Percentiles rank a stretch among this genome's conserved stretches.
phyloP scores from a whole-genome alignment of 23 tunicate genomes.

The Trididemnum nubilum region DNA sequence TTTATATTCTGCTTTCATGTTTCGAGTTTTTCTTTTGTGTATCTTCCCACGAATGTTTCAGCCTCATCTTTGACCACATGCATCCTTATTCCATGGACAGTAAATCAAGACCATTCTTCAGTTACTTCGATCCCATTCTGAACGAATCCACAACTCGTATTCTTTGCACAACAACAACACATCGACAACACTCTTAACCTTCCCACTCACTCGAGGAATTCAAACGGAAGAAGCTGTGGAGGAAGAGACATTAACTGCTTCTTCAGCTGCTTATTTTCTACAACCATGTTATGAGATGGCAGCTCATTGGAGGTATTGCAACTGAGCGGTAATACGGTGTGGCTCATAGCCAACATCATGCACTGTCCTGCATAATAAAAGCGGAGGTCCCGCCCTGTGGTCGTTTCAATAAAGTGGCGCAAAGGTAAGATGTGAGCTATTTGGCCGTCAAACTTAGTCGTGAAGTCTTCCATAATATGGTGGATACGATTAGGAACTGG shows the following conservation, averaged over 20 bases:
- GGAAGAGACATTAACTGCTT: not conserved
- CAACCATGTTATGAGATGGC: not conserved
- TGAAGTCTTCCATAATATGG: constrained; percentile 86
- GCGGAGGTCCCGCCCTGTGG: constrained; percentile 35
- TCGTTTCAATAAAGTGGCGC: constrained; percentile 28
- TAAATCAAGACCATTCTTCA: no score
- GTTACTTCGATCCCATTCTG: no score
- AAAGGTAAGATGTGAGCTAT: constrained; percentile 38
- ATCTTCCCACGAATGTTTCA: no score
- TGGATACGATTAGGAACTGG: constrained; percentile 77
- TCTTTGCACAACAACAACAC: no score
- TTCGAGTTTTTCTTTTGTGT: no score
- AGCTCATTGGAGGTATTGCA: not conserved
- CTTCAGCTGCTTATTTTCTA: not conserved
- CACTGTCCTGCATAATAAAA: constrained; percentile 34
- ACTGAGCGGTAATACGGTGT: constrained; percentile 24
- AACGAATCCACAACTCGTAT: no score
- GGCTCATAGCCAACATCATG: constrained; percentile 17
- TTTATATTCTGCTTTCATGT: no score
- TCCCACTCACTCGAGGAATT: not conserved
- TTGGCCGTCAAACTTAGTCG: constrained; percentile 62
- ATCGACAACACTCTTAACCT: no score
- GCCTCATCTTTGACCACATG: no score
- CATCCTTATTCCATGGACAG: no score
- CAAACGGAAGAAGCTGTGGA: not conserved